Evolutionary conservation across 2,797 vertebrate species (phyloP).

Genomic region (Pangasius sanitwongsei): DNA sequence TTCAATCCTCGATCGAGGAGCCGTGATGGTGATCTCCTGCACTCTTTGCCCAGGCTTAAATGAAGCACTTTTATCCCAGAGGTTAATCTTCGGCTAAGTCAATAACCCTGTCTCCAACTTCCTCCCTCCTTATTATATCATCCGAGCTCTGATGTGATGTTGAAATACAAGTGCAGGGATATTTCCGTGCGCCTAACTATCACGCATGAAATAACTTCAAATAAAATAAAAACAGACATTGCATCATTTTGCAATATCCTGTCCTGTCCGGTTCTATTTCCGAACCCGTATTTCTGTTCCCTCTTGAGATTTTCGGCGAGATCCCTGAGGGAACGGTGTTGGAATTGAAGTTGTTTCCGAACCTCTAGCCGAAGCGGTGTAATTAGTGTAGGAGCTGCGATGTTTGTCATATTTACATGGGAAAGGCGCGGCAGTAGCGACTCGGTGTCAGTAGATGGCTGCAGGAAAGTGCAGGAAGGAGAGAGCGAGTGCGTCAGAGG

Average conservation of each 20-base stretch:
- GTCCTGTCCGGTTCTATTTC: slow-evolving; percentile 32
- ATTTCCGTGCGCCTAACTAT: not conserved
- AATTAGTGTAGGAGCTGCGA: slow-evolving; percentile 32
- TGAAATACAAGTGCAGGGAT: not conserved
- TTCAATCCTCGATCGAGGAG: not conserved
- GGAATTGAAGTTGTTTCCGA: slow-evolving; percentile 33
- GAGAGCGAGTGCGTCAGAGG: slow-evolving; percentile 62
- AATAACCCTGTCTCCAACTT: not conserved
- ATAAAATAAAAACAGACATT: not conserved
- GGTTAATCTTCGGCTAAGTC: slow-evolving; percentile 38
- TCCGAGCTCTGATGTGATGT: not conserved
- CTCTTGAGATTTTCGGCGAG: not conserved
- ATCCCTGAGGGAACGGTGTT: slow-evolving; percentile 39
- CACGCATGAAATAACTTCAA: not conserved
- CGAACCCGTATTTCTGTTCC: slow-evolving; percentile 15
- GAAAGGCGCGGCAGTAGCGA: slow-evolving; percentile 63
- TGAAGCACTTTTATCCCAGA: not conserved
- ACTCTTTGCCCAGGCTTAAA: slow-evolving; percentile 7
- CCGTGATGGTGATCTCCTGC: not conserved
- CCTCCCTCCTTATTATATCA: slow-evolving; percentile 12
- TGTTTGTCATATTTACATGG: slow-evolving; percentile 13
- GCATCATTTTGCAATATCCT: slow-evolving; percentile 30
- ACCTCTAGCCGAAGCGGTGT: slow-evolving; percentile 23
- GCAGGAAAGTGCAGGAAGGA: slow-evolving; percentile 78
- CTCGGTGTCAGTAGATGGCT: slow-evolving; percentile 83